These are phyloP conservation scores for Eulimnadia texana DNA, from an alignment of 1,140 invertebrate genomes.

Conservation along the genomic window DNA sequence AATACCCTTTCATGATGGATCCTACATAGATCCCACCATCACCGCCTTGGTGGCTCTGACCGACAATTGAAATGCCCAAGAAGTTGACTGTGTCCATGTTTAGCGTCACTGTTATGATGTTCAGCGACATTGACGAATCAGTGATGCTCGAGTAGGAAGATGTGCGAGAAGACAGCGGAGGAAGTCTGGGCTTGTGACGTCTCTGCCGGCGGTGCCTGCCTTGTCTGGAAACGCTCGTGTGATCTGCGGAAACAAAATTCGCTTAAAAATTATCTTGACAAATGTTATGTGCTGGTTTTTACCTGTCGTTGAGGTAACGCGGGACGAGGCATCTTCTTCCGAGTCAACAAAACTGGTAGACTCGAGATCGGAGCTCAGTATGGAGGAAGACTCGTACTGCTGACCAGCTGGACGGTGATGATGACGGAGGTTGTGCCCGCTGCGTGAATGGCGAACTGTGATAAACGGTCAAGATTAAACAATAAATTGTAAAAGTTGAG, in stretches of 20 bases:
- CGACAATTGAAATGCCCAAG: constrained; percentile 80
- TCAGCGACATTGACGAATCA: constrained; percentile 96
- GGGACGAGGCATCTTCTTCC: constrained; percentile 59
- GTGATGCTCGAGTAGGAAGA: constrained; percentile 91
- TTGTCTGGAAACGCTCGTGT: constrained; percentile 33
- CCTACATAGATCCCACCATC: constrained; percentile 95
- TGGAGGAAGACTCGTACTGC: constrained; percentile 84
- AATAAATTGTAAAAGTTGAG: constrained; percentile 12
- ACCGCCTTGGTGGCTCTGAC: constrained; percentile 76
- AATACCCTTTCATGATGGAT: constrained; percentile 95
- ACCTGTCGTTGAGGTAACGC: constrained; percentile 57
- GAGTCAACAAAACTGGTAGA: constrained; percentile 88
- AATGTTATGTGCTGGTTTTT: too few relatives aligned
- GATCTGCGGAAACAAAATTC: constrained; percentile 25
- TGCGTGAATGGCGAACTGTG: neutral
- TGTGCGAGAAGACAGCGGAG: constrained; percentile 47
- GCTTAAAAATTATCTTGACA: too few relatives aligned
- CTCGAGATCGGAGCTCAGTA: constrained; percentile 84
- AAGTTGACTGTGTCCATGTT: constrained; percentile 86
- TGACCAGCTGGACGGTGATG: constrained; percentile 31
- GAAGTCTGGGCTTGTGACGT: constrained; percentile 35
- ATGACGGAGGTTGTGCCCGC: constrained; percentile 38
- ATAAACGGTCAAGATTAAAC: constrained; percentile 1
- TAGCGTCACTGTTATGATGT: constrained; percentile 93
- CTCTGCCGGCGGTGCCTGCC: constrained; percentile 37